Evolutionary conservation across 1,140 invertebrate species (phyloP).

Genomic region (Neelides sp.): DNA sequence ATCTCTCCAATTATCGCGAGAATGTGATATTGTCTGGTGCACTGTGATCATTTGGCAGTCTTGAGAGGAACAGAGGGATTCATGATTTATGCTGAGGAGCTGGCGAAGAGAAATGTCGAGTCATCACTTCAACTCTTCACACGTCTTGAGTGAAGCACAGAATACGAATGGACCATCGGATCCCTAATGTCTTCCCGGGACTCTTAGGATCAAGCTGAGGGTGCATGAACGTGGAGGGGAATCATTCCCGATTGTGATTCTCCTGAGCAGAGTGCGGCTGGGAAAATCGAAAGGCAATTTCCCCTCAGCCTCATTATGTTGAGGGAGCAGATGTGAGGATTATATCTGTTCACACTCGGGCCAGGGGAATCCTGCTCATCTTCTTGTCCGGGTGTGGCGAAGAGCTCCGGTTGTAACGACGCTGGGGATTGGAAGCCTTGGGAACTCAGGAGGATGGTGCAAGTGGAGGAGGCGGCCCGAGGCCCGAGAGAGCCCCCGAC

Average conservation of each 20-base stretch:
- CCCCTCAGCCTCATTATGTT: conserved; percentile 14
- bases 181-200: no score
- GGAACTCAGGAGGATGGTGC: conserved; percentile 10
- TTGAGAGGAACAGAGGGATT: no score
- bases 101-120: no score
- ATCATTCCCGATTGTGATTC: not conserved
- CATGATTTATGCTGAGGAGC: no score
- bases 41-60: no score
- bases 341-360: conserved; percentile 26
- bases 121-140: no score
- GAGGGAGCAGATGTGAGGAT: conserved; percentile 27
- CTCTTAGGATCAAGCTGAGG: no score
- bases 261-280: conserved; percentile 2
- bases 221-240: conserved; percentile 1
- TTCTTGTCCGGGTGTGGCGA: not conserved
- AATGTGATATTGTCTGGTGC: no score
- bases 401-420: conserved; percentile 5
- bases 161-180: no score
- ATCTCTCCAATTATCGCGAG: no score
- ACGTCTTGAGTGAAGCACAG: no score
- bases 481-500: not conserved
- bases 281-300: conserved; percentile 23
- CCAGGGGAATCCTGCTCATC: not conserved
- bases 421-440: conserved; percentile 9
- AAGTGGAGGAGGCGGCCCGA: conserved; percentile 12